Conservation (phyloP, 2,797 vertebrate species). For the Peromyscus melanophrys region DNA sequence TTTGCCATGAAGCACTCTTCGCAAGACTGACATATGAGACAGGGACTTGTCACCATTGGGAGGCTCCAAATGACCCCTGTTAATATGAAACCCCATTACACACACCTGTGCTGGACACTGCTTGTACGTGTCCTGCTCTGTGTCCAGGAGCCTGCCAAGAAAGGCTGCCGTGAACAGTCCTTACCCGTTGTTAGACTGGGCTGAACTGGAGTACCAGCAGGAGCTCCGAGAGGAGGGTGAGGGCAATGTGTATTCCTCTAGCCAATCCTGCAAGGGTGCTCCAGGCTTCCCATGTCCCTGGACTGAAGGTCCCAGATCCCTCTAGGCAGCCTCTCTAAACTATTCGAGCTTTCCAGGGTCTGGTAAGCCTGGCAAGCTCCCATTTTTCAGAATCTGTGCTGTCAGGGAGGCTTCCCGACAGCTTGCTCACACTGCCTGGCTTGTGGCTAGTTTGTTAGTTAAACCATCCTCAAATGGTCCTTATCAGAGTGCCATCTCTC, state of each 20-base stretch:
- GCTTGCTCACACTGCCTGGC: too few species aligned
- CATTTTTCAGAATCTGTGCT: background rate
- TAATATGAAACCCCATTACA: background rate
- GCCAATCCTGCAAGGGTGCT: background rate
- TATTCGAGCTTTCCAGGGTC: background rate
- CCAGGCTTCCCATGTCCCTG: background rate
- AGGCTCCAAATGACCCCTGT: background rate
- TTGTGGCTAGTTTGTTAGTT: background rate
- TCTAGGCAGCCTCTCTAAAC: background rate
- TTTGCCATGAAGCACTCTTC: background rate
- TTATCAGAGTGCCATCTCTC: background rate
- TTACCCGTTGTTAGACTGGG: background rate
- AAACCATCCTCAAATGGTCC: background rate
- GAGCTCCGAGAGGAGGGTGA: background rate
- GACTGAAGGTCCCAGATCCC: background rate
- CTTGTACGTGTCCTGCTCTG: background rate
- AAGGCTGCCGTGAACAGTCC: background rate
- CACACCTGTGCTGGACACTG: background rate
- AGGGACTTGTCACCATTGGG: background rate
- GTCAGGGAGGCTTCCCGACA: too few species aligned
- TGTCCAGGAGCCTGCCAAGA: background rate
- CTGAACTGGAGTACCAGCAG: background rate
- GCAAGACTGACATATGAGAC: background rate
- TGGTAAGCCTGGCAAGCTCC: background rate
- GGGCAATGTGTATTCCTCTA: background rate